These are phyloP conservation scores for Aphodius sticticus DNA, from an alignment of 2,888 invertebrate species.

Conservation along the genomic window DNA sequence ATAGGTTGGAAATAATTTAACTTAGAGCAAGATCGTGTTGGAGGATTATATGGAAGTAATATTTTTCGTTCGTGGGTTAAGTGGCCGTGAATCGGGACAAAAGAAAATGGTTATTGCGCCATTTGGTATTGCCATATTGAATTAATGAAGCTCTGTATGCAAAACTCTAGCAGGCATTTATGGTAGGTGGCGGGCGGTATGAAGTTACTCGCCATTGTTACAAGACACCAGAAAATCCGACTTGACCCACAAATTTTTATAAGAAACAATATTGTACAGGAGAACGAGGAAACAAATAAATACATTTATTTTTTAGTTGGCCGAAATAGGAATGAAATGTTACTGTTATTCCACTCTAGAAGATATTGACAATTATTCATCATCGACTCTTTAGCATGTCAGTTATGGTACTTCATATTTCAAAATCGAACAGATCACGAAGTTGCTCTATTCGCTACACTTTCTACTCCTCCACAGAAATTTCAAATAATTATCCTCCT, in stretches of 20 bases:
- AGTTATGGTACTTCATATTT: background rate
- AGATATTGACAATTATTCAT: background rate
- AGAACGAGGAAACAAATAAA: too few species aligned
- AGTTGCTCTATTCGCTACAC: background rate
- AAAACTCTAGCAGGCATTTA: background rate
- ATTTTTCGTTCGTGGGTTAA: background rate
- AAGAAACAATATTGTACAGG: too few species aligned
- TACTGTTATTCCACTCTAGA: background rate
- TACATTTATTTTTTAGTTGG: too few species aligned
- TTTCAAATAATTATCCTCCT: background rate
- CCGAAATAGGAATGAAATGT: too few species aligned
- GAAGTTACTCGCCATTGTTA: background rate
- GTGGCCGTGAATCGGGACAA: background rate
- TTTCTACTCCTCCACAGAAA: background rate
- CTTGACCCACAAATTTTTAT: too few species aligned
- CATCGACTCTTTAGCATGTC: background rate
- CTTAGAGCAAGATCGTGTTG: background rate
- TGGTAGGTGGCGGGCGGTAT: background rate
- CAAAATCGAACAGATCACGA: background rate
- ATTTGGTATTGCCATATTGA: background rate
- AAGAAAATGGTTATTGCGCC: background rate
- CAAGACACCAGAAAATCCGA: background rate
- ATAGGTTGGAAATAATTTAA: background rate
- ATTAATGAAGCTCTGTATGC: conserved; percentile 4
- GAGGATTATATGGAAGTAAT: background rate